Conservation (phyloP, 2,113 vertebrate species). For the Leiothrix lutea region DNA sequence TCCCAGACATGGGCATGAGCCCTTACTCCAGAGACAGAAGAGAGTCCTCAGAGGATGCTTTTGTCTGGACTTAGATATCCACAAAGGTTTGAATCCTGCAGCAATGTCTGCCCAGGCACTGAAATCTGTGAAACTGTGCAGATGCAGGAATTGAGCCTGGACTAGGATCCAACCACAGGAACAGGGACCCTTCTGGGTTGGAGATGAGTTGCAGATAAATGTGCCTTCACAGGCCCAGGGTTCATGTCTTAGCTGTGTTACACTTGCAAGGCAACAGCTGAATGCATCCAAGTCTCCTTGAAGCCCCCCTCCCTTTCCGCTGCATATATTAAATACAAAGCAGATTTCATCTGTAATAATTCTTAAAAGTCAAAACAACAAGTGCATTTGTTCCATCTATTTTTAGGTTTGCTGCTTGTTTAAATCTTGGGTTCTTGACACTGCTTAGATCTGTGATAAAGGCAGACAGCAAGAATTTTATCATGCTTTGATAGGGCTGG, state of each 20-base stretch:
- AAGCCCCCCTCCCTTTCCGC: not conserved
- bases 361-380: conserved; percentile 33
- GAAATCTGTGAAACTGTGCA: not conserved
- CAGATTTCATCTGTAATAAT: conserved; percentile 37
- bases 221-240: not conserved
- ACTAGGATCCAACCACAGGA: not conserved
- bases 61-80: not conserved
- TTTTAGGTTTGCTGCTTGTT: conserved; percentile 42
- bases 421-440: conserved; percentile 14
- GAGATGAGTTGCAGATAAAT: not conserved
- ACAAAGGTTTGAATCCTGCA: not conserved
- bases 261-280: not conserved
- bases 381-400: conserved; percentile 19
- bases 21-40: not conserved
- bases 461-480: conserved; percentile 24
- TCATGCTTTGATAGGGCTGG: not conserved
- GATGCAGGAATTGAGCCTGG: not conserved
- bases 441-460: conserved; percentile 42
- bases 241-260: not conserved
- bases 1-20: not conserved
- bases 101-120: not conserved
- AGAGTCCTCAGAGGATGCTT: not conserved
- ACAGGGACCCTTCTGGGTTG: not conserved
- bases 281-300: not conserved
- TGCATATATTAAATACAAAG: not conserved